phyloP scores from a whole-genome alignment of 2,113 vertebrate genomes.

The Hoplias malabaricus region DNA sequence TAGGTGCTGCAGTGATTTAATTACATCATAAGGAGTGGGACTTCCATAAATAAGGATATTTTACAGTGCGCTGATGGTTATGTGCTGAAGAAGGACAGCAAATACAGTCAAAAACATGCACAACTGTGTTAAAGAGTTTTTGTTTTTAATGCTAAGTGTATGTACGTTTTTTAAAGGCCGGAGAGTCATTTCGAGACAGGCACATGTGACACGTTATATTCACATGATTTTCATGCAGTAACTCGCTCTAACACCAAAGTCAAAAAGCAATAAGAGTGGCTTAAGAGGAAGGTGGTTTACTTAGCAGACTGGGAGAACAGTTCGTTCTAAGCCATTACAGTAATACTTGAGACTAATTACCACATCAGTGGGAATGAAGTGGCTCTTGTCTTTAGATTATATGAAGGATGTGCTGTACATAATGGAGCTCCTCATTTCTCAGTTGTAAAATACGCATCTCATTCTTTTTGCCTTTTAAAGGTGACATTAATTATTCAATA shows the following conservation, averaged over 20 bases:
- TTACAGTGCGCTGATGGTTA: too few relatives aligned
- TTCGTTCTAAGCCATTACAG: not conserved
- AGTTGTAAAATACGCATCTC: not conserved
- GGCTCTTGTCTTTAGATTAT: constrained; percentile 1
- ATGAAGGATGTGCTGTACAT: constrained; percentile 23
- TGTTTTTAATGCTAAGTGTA: too few relatives aligned
- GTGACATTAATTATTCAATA: constrained; percentile 1
- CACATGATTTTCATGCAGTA: not conserved
- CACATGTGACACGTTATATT: not conserved
- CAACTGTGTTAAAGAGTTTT: too few relatives aligned
- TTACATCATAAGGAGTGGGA: too few relatives aligned
- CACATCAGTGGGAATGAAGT: constrained; percentile 30
- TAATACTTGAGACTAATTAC: constrained; percentile 30
- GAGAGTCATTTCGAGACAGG: too few relatives aligned
- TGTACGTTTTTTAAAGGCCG: too few relatives aligned
- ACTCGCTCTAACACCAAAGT: not conserved
- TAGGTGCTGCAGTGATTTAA: too few relatives aligned
- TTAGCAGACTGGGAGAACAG: not conserved
- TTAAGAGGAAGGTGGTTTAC: not conserved
- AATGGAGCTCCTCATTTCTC: not conserved
- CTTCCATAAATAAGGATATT: too few relatives aligned
- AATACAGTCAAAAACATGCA: too few relatives aligned
- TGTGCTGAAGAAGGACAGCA: too few relatives aligned
- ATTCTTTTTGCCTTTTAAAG: not conserved
- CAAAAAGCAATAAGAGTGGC: not conserved